Evolutionary conservation across 2,797 vertebrate species (phyloP).

Genomic region (Pogonophryne albipinna): DNA sequence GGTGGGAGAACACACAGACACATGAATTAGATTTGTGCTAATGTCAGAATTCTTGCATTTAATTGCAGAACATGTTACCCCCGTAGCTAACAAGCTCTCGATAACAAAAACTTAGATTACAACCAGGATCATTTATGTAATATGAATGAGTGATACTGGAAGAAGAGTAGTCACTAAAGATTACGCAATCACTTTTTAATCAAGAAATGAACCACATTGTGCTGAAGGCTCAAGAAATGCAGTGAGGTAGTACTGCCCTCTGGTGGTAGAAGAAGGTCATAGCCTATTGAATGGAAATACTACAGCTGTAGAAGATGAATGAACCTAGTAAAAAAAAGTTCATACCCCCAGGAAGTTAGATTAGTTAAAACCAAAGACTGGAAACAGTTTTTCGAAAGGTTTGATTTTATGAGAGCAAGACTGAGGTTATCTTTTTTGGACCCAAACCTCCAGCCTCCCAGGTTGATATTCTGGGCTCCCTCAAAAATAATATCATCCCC

Average conservation of each 20-base stretch:
- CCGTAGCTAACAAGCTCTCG: neutral
- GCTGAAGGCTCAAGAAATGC: neutral
- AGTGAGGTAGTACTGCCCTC: slow-evolving; percentile 48
- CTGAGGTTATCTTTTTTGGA: no score
- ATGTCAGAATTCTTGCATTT: neutral
- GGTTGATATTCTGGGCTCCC: no score
- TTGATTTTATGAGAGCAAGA: no score
- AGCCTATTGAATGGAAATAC: neutral
- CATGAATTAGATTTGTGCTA: neutral
- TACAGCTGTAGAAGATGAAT: neutral
- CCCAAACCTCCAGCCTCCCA: no score
- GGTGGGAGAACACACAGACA: slow-evolving; percentile 61
- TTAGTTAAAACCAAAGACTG: neutral
- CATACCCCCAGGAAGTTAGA: no score
- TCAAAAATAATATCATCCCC: no score
- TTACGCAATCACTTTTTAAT: neutral
- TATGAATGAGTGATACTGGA: neutral
- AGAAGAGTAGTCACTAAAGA: neutral
- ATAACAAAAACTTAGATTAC: neutral
- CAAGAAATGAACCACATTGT: neutral
- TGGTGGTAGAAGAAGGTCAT: slow-evolving; percentile 45
- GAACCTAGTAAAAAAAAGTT: neutral
- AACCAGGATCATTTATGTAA: neutral
- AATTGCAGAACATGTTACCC: neutral
- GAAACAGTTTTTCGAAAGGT: neutral